Evolutionary conservation across 2,113 vertebrate species (phyloP).

Genomic region (Pterocles gutturalis): DNA sequence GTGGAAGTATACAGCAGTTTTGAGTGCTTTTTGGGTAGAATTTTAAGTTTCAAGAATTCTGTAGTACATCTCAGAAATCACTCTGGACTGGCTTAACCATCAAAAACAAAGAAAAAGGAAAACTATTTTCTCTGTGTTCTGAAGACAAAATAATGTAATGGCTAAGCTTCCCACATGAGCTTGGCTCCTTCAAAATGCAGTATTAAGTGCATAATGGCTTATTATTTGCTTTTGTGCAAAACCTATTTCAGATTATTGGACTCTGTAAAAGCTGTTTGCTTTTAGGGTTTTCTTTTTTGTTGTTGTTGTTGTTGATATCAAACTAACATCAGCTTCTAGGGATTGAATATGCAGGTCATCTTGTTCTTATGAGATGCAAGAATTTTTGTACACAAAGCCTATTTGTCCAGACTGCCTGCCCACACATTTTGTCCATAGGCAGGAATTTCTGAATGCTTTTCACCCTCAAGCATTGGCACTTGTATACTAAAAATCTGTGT

Average conservation of each 20-base stretch:
- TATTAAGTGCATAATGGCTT: not conserved
- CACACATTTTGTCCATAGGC: not conserved
- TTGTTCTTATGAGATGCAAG: not conserved
- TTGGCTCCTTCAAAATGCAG: not conserved
- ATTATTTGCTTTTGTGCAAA: not conserved
- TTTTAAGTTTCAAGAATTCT: not conserved
- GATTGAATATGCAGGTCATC: not conserved
- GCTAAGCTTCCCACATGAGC: not conserved
- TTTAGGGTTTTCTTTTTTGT: not conserved
- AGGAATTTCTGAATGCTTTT: not conserved
- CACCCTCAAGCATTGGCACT: not conserved
- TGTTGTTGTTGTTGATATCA: not conserved
- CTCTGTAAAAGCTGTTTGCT: not conserved
- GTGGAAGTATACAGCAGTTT: not conserved
- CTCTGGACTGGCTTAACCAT: not conserved
- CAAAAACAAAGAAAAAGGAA: not conserved
- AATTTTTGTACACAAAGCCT: not conserved
- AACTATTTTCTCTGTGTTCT: not conserved
- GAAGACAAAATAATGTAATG: not conserved
- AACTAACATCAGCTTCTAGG: not conserved
- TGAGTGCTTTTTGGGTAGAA: not conserved
- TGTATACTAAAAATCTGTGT: not conserved
- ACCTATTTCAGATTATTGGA: not conserved
- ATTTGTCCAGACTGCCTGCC: not conserved
- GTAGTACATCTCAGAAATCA: not conserved